Evolutionary conservation across 2,888 invertebrate species (phyloP).

Genomic region (Cantharis rustica): DNA sequence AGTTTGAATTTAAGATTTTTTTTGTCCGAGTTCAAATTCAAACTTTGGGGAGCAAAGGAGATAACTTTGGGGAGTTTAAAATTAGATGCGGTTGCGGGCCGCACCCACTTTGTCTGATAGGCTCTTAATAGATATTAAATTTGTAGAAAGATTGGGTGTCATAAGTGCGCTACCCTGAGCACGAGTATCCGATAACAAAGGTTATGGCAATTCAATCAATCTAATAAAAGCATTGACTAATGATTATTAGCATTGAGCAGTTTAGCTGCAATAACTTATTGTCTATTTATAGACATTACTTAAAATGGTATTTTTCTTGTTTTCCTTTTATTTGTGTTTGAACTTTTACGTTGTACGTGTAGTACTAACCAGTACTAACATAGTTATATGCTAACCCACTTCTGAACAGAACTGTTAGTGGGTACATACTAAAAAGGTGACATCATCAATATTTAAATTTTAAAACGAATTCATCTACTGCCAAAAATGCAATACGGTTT

Average conservation of each 20-base stretch:
- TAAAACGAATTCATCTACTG: neutral
- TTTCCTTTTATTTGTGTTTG: neutral
- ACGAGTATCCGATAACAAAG: neutral
- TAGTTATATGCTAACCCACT: neutral
- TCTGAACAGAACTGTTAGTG: neutral
- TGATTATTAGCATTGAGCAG: neutral
- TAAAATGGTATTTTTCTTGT: neutral
- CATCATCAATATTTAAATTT: conserved; percentile 1
- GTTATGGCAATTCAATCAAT: neutral
- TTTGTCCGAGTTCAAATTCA: too few species aligned
- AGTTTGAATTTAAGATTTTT: too few species aligned
- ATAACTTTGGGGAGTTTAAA: too few species aligned
- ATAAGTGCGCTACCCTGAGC: neutral
- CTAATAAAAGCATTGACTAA: neutral
- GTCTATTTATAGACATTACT: neutral
- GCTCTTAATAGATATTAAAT: too few species aligned
- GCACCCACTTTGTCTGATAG: too few species aligned
- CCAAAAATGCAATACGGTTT: neutral
- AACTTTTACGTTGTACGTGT: neutral
- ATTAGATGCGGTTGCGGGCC: too few species aligned
- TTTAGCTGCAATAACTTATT: neutral
- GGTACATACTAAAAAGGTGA: neutral
- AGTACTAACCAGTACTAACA: neutral
- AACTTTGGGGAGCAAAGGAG: too few species aligned
- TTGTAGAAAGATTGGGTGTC: neutral